Evolutionary conservation across 2,797 vertebrate genomes (phyloP), one percentile per base, ranked within the genome.

Genomic region (Lepus oiostolus): DNA sequence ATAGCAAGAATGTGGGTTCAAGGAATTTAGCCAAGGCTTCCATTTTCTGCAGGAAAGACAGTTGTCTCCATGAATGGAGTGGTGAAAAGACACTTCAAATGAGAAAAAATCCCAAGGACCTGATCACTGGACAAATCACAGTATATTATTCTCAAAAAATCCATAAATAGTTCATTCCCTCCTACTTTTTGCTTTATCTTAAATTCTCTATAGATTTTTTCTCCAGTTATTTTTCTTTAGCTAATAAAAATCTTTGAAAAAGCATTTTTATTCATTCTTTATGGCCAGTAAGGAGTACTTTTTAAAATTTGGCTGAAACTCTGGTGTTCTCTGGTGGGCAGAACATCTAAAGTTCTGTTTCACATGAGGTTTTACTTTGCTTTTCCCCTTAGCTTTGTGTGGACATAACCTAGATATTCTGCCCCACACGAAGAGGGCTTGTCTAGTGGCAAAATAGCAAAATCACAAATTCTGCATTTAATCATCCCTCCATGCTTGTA

Each of bases 311-410:
- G 79, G 13, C 35, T 60, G 50, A 70, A 62, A 10, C 63, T 76
- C 67, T 68, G 75, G 58, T 0, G 26, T 84, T 3, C 80, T 60
- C 93, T 93, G 11, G 76, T 91, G 96, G 86, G 63, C 80, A 62
- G 9, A 81, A 52, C 24, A 22, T 35, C 47, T 42, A 62, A 85
- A 81, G 0, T 35, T 26, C 1, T 80, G 30, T 47, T 75, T 63
- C 21, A 35, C 19, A 10, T 4, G 26, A 62, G 19, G 60, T 94
- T 77, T 47, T n/a, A 22, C 22, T 91, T 74, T 7, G 60, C 19
- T 84, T 88, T 42, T 74, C 38, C 5, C 58, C n/a, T 38, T 24
- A 38, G 72, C 9, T 75, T 85, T 71, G 28, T 60, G 63, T 16
- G 85, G 63, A 54, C 22, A 42, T 4, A 70, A 26, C 10, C 35